Conservation (phyloP, 2,113 vertebrate species). For the Cheilinus undulatus region DNA sequence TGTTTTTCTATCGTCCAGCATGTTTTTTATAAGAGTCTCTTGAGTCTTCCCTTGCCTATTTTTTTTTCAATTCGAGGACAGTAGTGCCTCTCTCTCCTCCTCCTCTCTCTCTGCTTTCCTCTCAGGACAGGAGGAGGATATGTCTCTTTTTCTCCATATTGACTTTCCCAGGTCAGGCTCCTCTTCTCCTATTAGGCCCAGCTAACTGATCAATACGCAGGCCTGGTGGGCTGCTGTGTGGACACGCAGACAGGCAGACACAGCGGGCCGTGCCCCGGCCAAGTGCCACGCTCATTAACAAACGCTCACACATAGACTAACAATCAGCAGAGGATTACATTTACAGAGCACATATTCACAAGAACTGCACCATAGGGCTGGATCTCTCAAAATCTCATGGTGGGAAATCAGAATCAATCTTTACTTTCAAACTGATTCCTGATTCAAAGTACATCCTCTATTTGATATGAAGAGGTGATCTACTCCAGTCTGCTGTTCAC, state of each 20-base stretch:
- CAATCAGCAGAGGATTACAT: neutral
- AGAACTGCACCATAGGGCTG: too few species aligned
- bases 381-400: too few species aligned
- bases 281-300: conserved; percentile 62
- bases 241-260: conserved; percentile 68
- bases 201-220: conserved; percentile 84
- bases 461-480: too few species aligned
- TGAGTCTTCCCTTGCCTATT: conserved; percentile 25
- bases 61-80: conserved; percentile 25
- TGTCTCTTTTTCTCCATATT: conserved; percentile 82
- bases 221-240: conserved; percentile 77
- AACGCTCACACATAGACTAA: conserved; percentile 29
- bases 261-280: conserved; percentile 56
- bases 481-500: too few species aligned
- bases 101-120: conserved; percentile 37
- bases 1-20: conserved; percentile 47
- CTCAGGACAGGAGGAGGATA: conserved; percentile 70
- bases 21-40: conserved; percentile 46
- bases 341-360: neutral
- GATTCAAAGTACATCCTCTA: too few species aligned
- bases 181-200: conserved; percentile 84
- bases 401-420: too few species aligned
- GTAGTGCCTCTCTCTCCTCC: conserved; percentile 15
- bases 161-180: conserved; percentile 83
- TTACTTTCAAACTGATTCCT: too few species aligned